Evolutionary conservation across 2,113 vertebrate species (phyloP), one percentile per base, ranked within the genome.

Genomic region (Limanda limanda): DNA sequence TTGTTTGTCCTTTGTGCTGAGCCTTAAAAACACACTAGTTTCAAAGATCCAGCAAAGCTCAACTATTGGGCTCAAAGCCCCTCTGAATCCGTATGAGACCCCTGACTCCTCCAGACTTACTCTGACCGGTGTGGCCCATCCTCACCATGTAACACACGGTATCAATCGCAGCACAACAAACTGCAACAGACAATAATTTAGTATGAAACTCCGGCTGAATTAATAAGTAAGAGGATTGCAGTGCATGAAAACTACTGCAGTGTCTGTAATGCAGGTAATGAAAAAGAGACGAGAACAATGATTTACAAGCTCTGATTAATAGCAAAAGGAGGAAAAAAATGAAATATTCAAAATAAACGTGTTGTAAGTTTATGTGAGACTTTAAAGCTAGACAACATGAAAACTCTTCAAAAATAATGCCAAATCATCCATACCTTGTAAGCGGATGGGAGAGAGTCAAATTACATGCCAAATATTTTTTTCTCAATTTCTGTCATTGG

Each of bases 101-200:
- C 62, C 18, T 77, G 21, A 35, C 63, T 48, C n/a, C 47, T 27
- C 24, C 27, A 65, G 54, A 62, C 58, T 54, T 69, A 69, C 51
- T 61, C 12, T 57, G 77, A 62, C 59, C 54, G 37, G 11, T 9
- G 24, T 23, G 35, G 15, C 66, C 56, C 52, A 47, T 7, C 52
- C 42, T n/a, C 24, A 55, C 59, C 20, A 31, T 58, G 66, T 42
- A 79, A 69, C 54, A 62, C 18, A 5, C n/a, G 55, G 59, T 20
- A 74, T 65, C 62, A 55, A 68, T 79, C 65, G 74, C 64, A 81
- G 35, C 73, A 66, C 54, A 52, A 47, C 76, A 68, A 21, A 51
- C 56, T 65, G 69, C 47, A 51, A 56, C 76, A 68, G 20, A 51
- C 60, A 70, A 48, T 73, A 24, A 71, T 79, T 82, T 52, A 65